A percentile compares a stretch with the other conserved stretches of the same genome.
Conservation (phyloP, 2,113 vertebrate species). For the crab-eating macaque (Macaca fascicularis) region DNA sequence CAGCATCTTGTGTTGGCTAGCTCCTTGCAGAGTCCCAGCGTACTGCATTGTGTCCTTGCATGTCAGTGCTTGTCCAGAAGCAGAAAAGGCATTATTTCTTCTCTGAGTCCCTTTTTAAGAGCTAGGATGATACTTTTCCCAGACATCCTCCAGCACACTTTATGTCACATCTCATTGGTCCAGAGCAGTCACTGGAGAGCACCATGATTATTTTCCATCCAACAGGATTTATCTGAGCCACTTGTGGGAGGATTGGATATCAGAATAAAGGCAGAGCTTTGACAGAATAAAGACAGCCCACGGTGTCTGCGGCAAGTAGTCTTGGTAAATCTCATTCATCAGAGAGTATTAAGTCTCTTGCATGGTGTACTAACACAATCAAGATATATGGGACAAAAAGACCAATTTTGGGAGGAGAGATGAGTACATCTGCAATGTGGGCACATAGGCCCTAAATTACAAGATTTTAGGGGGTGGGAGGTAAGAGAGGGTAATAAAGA, state of each 20-base stretch:
- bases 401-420: neutral
- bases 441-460: neutral
- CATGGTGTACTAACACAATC: neutral
- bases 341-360: neutral
- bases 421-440: neutral
- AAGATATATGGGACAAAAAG: neutral
- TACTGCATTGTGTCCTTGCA: neutral
- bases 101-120: neutral
- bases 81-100: neutral
- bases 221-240: neutral
- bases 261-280: neutral
- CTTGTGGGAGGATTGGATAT: neutral
- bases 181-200: neutral
- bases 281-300: neutral
- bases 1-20: neutral
- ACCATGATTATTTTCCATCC: neutral
- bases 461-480: neutral
- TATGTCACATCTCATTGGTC: neutral
- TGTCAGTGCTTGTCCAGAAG: neutral
- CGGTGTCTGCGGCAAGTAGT: neutral
- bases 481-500: neutral
- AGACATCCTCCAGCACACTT: neutral
- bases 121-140: neutral
- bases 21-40: neutral
- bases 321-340: neutral